Base-by-base conservation (phyloP, 2,113 vertebrate genomes). In the Nematolebias whitei region DNA sequence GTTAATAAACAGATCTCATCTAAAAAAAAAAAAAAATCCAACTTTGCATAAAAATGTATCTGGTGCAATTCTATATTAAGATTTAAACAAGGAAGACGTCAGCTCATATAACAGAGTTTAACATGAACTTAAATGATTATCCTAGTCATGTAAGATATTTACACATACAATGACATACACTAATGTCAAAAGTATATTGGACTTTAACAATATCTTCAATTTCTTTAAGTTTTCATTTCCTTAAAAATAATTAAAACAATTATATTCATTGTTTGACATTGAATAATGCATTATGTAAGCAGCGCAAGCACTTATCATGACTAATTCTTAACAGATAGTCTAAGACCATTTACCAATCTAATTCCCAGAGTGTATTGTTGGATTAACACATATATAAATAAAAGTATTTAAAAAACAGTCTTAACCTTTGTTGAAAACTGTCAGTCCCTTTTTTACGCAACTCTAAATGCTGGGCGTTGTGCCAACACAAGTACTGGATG, bases 381-480 rank as follows among this genome's bases (percentile, higher is more conserved):
- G 14, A 32, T 58, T 11, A 29, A 35, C 5, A 35, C 5, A 8
- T 8, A 35, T 8, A 35, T 35, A 35, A 55, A 58, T 35, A 58
- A 57, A 68, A 53, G 29, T 23, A 39, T 52, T n/a, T n/a, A 32
- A 20, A 47, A 64, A 44, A 22, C 38, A 64, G 26, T 15, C 40
- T 49, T 13, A 16, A 63, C 49, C 68, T 80, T 74, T 57, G 59
- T 54, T 84, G 66, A 84, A 85, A 80, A 80, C 79, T 86, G 83
- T 66, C 85, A 75, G 64, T 79, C 45, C 70, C 48, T 48, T 65
- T 69, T 79, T 78, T 49, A 18, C 69, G 59, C 52, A 75, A 76
- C 47, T 78, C 23, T 20, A 49, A 71, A 74, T 19, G 26, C 44
- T 16, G 20, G 81, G 88, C 63, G 1, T 9, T 1, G 19, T 43